Percentiles rank a stretch among this genome's conserved stretches.
These are phyloP conservation scores for Rutilus rutilus DNA, from an alignment of 2,113 vertebrate species.

Conservation along the genomic window DNA sequence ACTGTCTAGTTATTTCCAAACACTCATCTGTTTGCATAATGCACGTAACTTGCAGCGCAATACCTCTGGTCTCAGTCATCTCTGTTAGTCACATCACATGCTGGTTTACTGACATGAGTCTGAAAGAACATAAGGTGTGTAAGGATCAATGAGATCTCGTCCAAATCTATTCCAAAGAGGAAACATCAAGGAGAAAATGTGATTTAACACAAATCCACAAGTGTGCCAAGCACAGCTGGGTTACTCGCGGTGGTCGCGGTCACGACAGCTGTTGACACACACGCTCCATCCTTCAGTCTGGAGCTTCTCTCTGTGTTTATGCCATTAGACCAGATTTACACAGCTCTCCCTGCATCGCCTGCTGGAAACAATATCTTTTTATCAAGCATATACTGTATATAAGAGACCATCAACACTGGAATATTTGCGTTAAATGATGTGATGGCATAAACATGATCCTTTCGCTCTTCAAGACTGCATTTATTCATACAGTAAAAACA, in stretches of 20 bases:
- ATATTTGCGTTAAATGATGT: background rate
- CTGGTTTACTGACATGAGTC: background rate
- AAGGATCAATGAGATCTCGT: background rate
- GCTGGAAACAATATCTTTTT: background rate
- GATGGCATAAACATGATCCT: background rate
- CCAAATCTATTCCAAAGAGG: conserved; percentile 21
- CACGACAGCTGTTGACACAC: conserved; percentile 6
- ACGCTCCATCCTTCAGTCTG: conserved; percentile 24
- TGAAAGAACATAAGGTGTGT: background rate
- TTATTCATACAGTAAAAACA: no score
- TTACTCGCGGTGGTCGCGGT: conserved; percentile 1
- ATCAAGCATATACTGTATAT: background rate
- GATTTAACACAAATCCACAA: conserved; percentile 23
- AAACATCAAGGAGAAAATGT: conserved; percentile 28
- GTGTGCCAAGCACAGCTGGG: conserved; percentile 31
- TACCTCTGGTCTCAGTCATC: background rate
- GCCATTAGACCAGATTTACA: conserved; percentile 27
- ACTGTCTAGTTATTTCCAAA: background rate
- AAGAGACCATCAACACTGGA: background rate
- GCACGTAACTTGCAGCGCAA: background rate
- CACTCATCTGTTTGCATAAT: background rate
- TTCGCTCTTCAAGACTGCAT: no score
- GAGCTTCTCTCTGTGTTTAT: conserved; percentile 12
- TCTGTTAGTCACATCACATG: background rate
- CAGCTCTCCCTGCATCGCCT: background rate